phyloP scores from a whole-genome alignment of 1,140 invertebrate genomes.

The Acromyrmex echinatior region DNA sequence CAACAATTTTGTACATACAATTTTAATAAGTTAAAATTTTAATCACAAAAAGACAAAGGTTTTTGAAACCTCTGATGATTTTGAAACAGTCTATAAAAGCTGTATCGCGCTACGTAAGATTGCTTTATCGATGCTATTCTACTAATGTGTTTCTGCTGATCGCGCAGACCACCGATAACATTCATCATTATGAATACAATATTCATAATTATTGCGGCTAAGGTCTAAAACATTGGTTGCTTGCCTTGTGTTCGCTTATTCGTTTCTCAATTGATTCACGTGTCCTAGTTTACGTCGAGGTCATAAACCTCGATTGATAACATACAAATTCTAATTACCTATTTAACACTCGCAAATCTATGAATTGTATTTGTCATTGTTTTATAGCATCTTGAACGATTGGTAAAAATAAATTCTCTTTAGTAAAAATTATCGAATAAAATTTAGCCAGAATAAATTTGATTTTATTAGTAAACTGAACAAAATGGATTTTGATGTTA shows the following conservation, averaged over 20 bases:
- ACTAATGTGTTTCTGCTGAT: background rate
- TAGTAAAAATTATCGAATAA: background rate
- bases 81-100: background rate
- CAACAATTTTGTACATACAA: background rate
- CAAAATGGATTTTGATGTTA: conserved; percentile 19
- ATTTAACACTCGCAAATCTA: background rate
- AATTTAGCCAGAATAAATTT: background rate
- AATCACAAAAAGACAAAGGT: background rate
- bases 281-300: background rate
- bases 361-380: background rate
- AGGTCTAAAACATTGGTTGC: background rate
- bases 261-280: background rate
- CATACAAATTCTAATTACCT: background rate
- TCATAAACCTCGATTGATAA: conserved; percentile 10
- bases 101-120: background rate
- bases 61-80: too few species aligned
- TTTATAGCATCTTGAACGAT: background rate
- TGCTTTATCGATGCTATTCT: conserved; percentile 12
- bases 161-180: background rate
- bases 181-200: conserved; percentile 9
- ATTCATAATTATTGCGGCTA: background rate
- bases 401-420: too few species aligned
- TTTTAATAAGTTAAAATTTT: background rate
- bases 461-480: background rate
- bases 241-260: background rate